phyloP scores from a whole-genome alignment of 2,113 vertebrate genomes.

The Mesoclemmys tuberculata region DNA sequence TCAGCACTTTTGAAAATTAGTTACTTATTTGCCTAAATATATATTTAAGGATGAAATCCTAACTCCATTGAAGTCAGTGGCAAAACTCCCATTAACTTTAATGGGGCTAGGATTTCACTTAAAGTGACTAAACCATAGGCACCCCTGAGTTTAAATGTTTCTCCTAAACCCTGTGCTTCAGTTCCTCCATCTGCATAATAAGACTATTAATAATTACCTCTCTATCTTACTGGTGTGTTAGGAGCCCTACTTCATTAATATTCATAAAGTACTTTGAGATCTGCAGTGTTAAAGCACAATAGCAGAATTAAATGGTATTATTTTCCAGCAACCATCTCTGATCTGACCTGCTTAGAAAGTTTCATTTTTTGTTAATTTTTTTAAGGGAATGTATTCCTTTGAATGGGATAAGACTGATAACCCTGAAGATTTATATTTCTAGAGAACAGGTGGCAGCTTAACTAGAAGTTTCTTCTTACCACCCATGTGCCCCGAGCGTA shows the following conservation, averaged over 20 bases:
- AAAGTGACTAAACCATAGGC: neutral
- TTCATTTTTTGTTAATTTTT: slow-evolving; percentile 5
- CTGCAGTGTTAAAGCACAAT: slow-evolving; percentile 1
- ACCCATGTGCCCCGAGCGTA: neutral
- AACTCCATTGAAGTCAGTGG: neutral
- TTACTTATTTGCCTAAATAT: neutral
- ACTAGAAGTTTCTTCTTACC: neutral
- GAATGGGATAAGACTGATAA: slow-evolving; percentile 49
- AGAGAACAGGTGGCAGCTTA: neutral
- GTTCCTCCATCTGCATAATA: neutral
- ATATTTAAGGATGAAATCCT: neutral
- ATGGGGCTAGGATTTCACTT: neutral
- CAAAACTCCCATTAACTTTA: neutral
- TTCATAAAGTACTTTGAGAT: neutral
- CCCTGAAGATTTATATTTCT: slow-evolving; percentile 8
- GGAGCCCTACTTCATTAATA: neutral
- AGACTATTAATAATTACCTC: rapidly evolving
- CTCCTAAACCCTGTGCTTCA: neutral
- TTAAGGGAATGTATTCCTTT: slow-evolving; percentile 21
- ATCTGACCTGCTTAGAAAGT: neutral
- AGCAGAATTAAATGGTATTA: neutral
- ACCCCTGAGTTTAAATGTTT: neutral
- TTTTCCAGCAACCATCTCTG: neutral
- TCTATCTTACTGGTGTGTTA: neutral
- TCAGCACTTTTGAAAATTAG: neutral